Percentiles rank a stretch among this genome's conserved stretches.
These are phyloP conservation scores for Gymnodraco acuticeps DNA, from an alignment of 2,797 vertebrate genomes.

Conservation along the genomic window DNA sequence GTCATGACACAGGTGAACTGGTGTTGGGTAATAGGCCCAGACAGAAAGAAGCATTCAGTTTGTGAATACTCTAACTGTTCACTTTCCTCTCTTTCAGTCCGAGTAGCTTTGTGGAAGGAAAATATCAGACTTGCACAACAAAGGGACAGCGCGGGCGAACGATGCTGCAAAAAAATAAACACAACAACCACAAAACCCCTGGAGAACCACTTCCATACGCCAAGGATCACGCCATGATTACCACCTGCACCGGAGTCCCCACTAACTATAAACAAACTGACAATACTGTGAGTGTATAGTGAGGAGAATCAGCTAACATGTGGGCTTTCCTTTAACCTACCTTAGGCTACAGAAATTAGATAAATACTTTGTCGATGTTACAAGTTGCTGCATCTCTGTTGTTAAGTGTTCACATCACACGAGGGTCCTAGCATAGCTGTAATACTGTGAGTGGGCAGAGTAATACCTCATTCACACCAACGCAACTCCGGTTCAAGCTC, in stretches of 20 bases:
- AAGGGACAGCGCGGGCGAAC: conserved; percentile 23
- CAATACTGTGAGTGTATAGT: conserved; percentile 69
- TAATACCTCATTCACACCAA: not conserved
- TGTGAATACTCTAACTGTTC: conserved; percentile 15
- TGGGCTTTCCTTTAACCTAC: conserved; percentile 43
- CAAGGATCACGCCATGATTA: conserved; percentile 59
- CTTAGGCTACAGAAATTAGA: conserved; percentile 41
- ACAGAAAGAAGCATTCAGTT: conserved; percentile 4
- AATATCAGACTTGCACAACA: conserved; percentile 49
- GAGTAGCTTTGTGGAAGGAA: conserved; percentile 65
- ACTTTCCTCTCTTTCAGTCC: conserved; percentile 69
- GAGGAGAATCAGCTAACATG: conserved; percentile 41
- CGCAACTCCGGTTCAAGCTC: too few relatives aligned
- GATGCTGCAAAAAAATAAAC: conserved; percentile 41
- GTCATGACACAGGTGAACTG: not conserved
- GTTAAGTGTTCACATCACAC: conserved; percentile 36
- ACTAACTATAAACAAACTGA: conserved; percentile 44
- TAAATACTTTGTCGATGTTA: conserved; percentile 29
- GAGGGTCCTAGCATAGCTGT: conserved; percentile 46
- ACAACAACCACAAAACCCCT: conserved; percentile 40
- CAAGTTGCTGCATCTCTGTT: conserved; percentile 43
- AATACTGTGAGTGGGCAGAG: conserved; percentile 58
- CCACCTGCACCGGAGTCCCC: conserved; percentile 24
- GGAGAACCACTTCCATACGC: conserved; percentile 49
- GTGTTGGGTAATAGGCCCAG: conserved; percentile 3